These are phyloP conservation scores for Eurystomus gularis DNA, from an alignment of 2,113 vertebrate species.

Conservation along the genomic window DNA sequence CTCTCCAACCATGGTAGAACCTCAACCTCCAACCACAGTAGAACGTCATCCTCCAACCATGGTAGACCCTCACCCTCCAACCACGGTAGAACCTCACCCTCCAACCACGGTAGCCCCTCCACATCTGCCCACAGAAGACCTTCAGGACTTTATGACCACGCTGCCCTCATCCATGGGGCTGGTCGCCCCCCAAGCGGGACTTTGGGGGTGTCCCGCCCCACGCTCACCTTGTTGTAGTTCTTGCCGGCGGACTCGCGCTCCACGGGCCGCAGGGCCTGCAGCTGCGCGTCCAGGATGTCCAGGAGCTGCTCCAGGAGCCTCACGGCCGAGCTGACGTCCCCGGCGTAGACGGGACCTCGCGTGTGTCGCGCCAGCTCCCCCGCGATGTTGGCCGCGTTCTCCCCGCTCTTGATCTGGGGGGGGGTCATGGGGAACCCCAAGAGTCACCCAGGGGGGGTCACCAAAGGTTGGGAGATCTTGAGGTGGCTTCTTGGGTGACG, in stretches of 20 bases:
- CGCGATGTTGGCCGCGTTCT: conserved; percentile 93
- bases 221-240: conserved; percentile 95
- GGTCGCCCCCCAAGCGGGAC: too few species aligned
- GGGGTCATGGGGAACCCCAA: not conserved
- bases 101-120: too few species aligned
- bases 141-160: too few species aligned
- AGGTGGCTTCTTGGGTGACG: too few species aligned
- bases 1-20: too few species aligned
- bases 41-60: too few species aligned
- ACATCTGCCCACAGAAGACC: too few species aligned
- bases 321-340: conserved; percentile 92
- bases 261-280: conserved; percentile 88
- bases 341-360: conserved; percentile 88
- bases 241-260: conserved; percentile 88
- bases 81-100: too few species aligned
- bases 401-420: conserved; percentile 91
- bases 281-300: conserved; percentile 92
- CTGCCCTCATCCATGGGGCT: not conserved
- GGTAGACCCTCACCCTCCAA: too few species aligned
- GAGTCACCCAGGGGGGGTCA: too few species aligned
- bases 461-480: too few species aligned
- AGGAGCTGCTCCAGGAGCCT: conserved; percentile 91
- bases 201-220: not conserved
- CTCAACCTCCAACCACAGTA: too few species aligned
- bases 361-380: conserved; percentile 91